These are phyloP conservation scores for Cyprinodon diabolis DNA, from an alignment of 2,797 vertebrate species.

Conservation along the genomic window DNA sequence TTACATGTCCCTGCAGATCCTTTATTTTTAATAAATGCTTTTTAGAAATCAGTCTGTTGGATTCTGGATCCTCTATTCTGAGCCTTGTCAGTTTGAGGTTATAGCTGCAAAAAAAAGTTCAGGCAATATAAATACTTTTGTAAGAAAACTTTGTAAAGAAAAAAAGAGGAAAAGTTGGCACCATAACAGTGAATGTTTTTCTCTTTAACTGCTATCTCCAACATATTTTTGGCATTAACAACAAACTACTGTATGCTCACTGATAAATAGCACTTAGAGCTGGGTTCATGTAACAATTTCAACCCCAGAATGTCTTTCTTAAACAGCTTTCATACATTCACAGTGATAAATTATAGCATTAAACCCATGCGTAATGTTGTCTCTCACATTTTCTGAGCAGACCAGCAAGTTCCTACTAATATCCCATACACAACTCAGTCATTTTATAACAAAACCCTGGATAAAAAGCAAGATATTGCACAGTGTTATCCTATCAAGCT, in stretches of 20 bases:
- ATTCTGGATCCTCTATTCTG: too few relatives aligned
- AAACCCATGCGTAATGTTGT: neutral
- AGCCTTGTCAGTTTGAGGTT: neutral
- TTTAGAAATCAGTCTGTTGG: too few relatives aligned
- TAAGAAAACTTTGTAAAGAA: too few relatives aligned
- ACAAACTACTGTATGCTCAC: neutral
- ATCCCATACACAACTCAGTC: neutral
- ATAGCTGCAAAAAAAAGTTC: neutral
- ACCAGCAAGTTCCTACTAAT: neutral
- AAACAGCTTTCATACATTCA: neutral
- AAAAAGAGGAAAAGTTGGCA: neutral
- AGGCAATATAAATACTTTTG: too few relatives aligned
- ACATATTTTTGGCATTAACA: neutral
- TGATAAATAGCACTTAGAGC: neutral
- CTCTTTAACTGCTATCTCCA: neutral
- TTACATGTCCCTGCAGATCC: too few relatives aligned
- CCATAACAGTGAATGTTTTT: neutral
- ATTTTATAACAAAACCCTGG: neutral
- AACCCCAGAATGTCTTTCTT: neutral
- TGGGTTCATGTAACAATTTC: neutral
- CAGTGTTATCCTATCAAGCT: conserved; percentile 22
- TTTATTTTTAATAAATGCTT: too few relatives aligned
- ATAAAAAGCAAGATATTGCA: neutral
- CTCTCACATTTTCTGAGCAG: neutral
- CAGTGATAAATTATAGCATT: neutral